phyloP scores from a whole-genome alignment of 2,888 invertebrate species.

The Doris montereyensis region DNA sequence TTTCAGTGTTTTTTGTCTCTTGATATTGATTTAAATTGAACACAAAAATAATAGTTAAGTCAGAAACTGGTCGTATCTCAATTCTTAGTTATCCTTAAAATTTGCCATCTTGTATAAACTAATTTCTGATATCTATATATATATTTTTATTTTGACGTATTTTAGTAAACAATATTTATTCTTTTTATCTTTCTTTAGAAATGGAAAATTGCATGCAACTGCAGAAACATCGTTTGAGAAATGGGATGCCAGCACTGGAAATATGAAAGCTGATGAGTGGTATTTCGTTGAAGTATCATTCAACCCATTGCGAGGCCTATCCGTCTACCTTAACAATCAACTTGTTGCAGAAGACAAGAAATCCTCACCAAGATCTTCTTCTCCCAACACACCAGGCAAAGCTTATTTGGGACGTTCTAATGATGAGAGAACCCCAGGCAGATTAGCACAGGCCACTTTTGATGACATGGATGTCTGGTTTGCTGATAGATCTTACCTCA shows the following conservation, averaged over 20 bases:
- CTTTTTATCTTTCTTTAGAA: too few species aligned
- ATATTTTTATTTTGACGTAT: too few species aligned
- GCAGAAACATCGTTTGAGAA: constrained; percentile 53
- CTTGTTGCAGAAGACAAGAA: constrained; percentile 38
- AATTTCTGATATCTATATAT: too few species aligned
- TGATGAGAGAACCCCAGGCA: constrained; percentile 45
- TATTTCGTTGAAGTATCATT: constrained; percentile 62
- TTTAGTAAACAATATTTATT: too few species aligned
- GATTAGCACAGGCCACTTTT: constrained; percentile 60
- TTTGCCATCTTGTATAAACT: too few species aligned
- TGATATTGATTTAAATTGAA: too few species aligned
- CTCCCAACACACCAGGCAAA: neutral
- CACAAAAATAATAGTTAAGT: too few species aligned
- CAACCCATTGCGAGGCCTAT: constrained; percentile 57
- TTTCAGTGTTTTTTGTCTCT: too few species aligned
- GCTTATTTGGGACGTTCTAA: constrained; percentile 61
- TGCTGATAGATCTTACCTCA: constrained; percentile 67
- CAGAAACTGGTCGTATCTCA: too few species aligned
- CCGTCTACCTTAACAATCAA: constrained; percentile 55
- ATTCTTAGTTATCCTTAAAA: too few species aligned
- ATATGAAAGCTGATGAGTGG: constrained; percentile 56
- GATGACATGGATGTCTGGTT: constrained; percentile 71
- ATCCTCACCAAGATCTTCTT: neutral
- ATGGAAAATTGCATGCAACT: too few species aligned
- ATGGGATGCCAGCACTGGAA: constrained; percentile 54